A percentile compares a stretch with the other conserved stretches of the same genome.
Evolutionary conservation across 2,797 vertebrate genomes (phyloP).

Genomic region (Pogonophryne albipinna): DNA sequence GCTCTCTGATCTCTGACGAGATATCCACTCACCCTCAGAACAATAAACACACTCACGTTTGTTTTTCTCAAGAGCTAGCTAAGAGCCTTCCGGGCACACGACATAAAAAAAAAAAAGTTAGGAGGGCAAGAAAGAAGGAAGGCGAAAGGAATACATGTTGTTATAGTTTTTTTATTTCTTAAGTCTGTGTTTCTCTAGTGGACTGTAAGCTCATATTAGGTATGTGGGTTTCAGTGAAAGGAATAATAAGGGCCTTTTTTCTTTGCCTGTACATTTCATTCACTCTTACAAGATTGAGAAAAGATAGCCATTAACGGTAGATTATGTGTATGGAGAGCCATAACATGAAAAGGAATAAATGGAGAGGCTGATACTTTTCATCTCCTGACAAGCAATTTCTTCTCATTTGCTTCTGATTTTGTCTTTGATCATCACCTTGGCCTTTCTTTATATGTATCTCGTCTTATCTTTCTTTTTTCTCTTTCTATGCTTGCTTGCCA

Average conservation of each 20-base stretch:
- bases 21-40: constrained; percentile 35
- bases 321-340: constrained; percentile 2
- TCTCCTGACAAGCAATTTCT: constrained; percentile 44
- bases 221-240: background rate
- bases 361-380: constrained; percentile 25
- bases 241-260: background rate
- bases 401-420: constrained; percentile 29
- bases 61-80: constrained; percentile 28
- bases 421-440: constrained; percentile 29
- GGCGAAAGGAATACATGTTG: background rate
- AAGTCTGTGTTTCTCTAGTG: constrained; percentile 20
- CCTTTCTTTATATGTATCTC: constrained; percentile 13
- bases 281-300: background rate
- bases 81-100: constrained; percentile 24
- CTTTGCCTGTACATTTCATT: background rate
- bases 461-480: constrained; percentile 1
- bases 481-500: constrained; percentile 37
- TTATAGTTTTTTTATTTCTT: background rate
- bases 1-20: constrained; percentile 49
- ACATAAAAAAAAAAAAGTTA: constrained; percentile 1
- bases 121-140: background rate
- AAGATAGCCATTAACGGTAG: background rate
- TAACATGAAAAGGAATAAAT: constrained; percentile 28
- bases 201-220: background rate
- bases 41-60: constrained; percentile 29